These are phyloP conservation scores for Azorinus chamasolen DNA, from an alignment of 2,888 invertebrate genomes.

Conservation along the genomic window DNA sequence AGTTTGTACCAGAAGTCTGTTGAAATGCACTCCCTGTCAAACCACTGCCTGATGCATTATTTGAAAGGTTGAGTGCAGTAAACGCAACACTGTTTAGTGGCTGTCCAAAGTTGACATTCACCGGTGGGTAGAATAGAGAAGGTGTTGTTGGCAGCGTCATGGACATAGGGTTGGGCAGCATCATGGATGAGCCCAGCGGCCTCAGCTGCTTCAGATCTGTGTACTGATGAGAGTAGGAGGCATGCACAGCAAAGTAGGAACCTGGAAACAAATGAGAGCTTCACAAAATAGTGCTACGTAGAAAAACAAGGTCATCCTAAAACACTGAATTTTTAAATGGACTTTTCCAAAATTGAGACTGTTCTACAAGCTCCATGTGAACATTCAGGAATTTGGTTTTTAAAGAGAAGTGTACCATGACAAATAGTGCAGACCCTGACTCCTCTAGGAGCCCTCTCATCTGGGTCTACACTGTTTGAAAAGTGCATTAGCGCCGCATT, in stretches of 20 bases:
- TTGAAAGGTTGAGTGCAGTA: conserved; percentile 16
- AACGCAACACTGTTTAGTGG: conserved; percentile 8
- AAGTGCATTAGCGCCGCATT: too few relatives aligned
- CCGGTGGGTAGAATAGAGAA: conserved; percentile 35
- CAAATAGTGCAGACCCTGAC: too few relatives aligned
- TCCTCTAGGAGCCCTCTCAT: too few relatives aligned
- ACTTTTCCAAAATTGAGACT: too few relatives aligned
- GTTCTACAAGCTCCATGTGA: too few relatives aligned
- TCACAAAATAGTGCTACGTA: too few relatives aligned
- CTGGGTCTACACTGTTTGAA: too few relatives aligned
- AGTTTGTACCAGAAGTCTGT: conserved; percentile 6
- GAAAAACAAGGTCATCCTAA: too few relatives aligned
- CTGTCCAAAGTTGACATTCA: conserved; percentile 38
- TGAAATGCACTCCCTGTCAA: background rate
- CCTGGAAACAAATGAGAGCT: conserved; percentile 74
- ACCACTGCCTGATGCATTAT: conserved; percentile 1
- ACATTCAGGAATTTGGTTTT: too few relatives aligned
- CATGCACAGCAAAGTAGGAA: conserved; percentile 78
- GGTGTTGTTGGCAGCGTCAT: conserved; percentile 41
- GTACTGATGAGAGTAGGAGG: conserved; percentile 79
- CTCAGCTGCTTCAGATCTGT: conserved; percentile 66
- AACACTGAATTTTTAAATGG: too few relatives aligned
- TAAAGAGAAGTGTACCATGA: too few relatives aligned
- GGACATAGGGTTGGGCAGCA: conserved; percentile 32
- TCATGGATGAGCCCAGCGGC: conserved; percentile 37